Evolutionary conservation across 2,888 invertebrate species (phyloP).

Genomic region (Digitonthophagus gazella): DNA sequence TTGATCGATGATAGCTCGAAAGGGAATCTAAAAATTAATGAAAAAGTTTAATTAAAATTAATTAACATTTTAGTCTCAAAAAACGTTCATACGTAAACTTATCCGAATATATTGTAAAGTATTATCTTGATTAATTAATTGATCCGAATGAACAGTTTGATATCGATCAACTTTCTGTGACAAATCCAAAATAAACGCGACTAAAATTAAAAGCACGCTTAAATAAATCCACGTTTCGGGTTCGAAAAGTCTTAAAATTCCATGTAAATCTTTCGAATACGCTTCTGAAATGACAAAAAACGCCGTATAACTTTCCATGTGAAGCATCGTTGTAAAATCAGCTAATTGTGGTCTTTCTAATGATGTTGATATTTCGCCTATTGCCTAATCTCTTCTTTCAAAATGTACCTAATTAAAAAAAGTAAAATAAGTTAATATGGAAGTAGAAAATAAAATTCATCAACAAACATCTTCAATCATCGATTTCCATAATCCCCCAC

Average conservation of each 20-base stretch:
- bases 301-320: slow-evolving; percentile 26
- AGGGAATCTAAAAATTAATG: slow-evolving; percentile 19
- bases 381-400: slow-evolving; percentile 23
- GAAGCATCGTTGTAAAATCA: slow-evolving; percentile 25
- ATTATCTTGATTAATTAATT: too few species aligned
- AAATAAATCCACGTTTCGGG: slow-evolving; percentile 14
- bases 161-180: background rate
- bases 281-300: slow-evolving; percentile 14
- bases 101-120: background rate
- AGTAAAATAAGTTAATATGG: background rate
- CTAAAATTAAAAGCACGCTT: background rate
- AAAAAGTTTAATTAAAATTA: too few species aligned
- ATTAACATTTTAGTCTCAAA: too few species aligned
- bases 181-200: background rate
- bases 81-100: too few species aligned
- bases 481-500: slow-evolving; percentile 18
- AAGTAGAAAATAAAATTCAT: background rate
- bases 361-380: slow-evolving; percentile 24
- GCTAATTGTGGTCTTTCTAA: slow-evolving; percentile 18
- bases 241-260: slow-evolving; percentile 15
- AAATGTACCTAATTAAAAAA: slow-evolving; percentile 19
- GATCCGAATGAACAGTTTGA: too few species aligned
- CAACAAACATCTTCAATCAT: slow-evolving; percentile 26
- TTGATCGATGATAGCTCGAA: slow-evolving; percentile 21
- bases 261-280: background rate